Percentiles rank a stretch among this genome's conserved stretches.
Evolutionary conservation across 2,113 vertebrate species (phyloP).

Genomic region (Neofelis nebulosa): DNA sequence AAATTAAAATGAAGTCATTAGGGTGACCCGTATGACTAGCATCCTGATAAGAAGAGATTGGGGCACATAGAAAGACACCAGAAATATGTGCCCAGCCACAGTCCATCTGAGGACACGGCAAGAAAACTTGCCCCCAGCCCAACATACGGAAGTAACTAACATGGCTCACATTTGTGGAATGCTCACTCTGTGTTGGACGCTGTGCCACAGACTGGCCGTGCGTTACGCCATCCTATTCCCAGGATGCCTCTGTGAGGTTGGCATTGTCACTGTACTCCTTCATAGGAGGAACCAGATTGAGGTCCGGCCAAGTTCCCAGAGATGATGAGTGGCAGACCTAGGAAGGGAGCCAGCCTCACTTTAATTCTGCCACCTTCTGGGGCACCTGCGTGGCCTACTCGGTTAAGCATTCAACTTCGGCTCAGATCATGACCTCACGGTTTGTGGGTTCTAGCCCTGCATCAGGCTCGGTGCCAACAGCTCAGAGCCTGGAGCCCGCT

Average conservation of each 20-base stretch:
- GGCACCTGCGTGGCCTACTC: no score
- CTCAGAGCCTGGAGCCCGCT: no score
- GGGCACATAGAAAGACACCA: background rate
- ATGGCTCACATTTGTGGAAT: no score
- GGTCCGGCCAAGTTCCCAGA: background rate
- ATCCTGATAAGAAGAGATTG: background rate
- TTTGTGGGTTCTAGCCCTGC: no score
- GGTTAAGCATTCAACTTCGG: no score
- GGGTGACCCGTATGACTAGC: background rate
- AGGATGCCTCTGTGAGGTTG: no score
- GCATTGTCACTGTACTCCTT: background rate
- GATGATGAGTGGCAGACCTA: background rate
- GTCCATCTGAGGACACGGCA: background rate
- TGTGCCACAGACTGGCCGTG: fast-evolving
- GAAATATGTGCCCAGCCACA: background rate
- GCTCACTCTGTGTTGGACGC: background rate
- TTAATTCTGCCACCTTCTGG: no score
- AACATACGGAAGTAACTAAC: fast-evolving
- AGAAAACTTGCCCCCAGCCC: background rate
- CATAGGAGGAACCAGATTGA: background rate
- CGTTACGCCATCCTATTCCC: fast-evolving
- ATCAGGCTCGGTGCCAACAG: no score
- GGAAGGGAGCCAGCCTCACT: no score
- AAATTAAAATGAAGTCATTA: background rate
- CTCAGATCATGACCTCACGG: no score